Conservation (phyloP, 2,888 invertebrate species). For the Frankliniella fusca region DNA sequence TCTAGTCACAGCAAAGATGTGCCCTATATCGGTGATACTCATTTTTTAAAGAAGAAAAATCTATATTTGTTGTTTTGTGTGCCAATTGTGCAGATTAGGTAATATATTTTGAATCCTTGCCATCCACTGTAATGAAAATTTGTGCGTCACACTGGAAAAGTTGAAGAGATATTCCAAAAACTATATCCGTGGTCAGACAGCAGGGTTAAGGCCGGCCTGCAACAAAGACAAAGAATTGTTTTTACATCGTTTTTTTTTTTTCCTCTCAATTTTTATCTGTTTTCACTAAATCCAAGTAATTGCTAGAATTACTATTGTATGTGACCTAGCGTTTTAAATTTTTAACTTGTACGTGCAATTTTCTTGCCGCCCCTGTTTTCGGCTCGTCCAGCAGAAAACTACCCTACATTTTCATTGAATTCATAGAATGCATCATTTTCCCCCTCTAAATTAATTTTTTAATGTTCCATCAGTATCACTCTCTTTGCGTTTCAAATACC, state of each 20-base stretch:
- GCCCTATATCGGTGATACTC: background rate
- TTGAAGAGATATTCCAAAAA: background rate
- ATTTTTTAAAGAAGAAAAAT: background rate
- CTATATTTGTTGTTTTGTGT: background rate
- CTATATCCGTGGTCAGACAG: background rate
- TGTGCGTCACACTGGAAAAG: background rate
- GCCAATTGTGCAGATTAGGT: background rate
- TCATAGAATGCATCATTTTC: no score
- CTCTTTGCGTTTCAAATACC: background rate
- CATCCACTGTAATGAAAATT: background rate
- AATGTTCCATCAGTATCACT: background rate
- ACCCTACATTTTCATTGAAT: no score
- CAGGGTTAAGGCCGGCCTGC: conserved; percentile 12
- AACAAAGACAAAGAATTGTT: background rate
- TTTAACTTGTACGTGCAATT: background rate
- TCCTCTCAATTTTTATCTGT: background rate
- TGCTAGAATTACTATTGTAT: background rate
- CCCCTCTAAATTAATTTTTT: background rate
- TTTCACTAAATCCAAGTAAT: background rate
- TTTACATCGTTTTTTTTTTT: background rate
- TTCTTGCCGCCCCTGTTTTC: background rate
- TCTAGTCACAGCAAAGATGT: background rate
- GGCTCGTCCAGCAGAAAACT: background rate
- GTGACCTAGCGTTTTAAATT: background rate
- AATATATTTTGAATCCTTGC: background rate